Conservation (phyloP, 2,113 vertebrate species). For the Dascyllus trimaculatus region DNA sequence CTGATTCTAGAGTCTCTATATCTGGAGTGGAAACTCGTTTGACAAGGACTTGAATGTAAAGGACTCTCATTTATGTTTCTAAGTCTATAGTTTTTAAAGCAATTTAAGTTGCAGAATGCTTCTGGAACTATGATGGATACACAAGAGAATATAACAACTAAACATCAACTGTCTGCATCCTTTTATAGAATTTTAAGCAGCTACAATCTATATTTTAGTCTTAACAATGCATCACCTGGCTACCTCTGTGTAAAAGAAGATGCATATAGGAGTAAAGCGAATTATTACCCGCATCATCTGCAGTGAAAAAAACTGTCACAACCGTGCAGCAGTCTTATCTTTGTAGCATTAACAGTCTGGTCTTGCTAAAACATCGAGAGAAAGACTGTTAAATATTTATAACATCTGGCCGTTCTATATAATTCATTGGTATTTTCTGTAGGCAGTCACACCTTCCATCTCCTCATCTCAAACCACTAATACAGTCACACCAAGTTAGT, state of each 20-base stretch:
- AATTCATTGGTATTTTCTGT: slow-evolving; percentile 32
- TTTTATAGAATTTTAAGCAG: not conserved
- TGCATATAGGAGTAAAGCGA: not conserved
- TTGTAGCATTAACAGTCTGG: slow-evolving; percentile 10
- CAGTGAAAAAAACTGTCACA: not conserved
- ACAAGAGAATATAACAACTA: not conserved
- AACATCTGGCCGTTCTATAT: slow-evolving; percentile 8
- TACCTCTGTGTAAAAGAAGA: too few relatives aligned
- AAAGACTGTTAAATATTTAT: slow-evolving; percentile 33
- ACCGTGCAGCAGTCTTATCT: not conserved
- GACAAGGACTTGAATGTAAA: too few relatives aligned
- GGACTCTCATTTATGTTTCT: too few relatives aligned
- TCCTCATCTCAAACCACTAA: slow-evolving; percentile 6
- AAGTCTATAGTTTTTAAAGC: too few relatives aligned
- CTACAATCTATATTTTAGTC: not conserved
- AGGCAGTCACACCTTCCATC: not conserved
- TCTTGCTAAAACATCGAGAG: slow-evolving; percentile 2
- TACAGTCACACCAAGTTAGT: slow-evolving; percentile 23
- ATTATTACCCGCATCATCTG: not conserved
- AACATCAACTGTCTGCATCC: not conserved
- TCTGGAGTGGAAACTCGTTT: too few relatives aligned
- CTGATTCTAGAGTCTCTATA: too few relatives aligned
- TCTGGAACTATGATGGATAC: not conserved
- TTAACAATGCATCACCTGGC: not conserved
- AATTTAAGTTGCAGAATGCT: not conserved